Conservation (phyloP, 1,140 invertebrate genomes). For the Drosophila albomicans region DNA sequence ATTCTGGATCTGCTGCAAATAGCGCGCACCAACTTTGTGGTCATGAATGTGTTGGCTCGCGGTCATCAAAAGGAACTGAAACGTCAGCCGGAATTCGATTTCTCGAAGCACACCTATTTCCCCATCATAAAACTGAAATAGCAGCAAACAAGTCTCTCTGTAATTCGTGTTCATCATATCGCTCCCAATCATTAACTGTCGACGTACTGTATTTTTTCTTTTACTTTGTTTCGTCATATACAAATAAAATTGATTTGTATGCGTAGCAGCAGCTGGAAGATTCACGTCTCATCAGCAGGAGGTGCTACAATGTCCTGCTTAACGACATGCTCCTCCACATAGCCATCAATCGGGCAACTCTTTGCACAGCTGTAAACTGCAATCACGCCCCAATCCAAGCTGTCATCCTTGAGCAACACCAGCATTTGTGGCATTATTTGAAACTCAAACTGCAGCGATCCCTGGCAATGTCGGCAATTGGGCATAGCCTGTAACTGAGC, state of each 20-base stretch:
- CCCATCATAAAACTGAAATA: slow-evolving; percentile 92
- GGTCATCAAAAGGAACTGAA: slow-evolving; percentile 95
- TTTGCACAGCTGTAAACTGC: slow-evolving; percentile 93
- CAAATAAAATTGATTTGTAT: slow-evolving; percentile 66
- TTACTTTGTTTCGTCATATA: slow-evolving; percentile 56
- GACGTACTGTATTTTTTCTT: slow-evolving; percentile 8
- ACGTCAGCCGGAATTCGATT: slow-evolving; percentile 95
- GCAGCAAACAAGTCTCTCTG: not conserved
- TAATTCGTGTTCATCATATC: slow-evolving; percentile 31
- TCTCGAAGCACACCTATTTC: slow-evolving; percentile 94
- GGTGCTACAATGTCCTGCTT: slow-evolving; percentile 92
- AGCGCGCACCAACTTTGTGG: slow-evolving; percentile 97
- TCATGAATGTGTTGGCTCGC: slow-evolving; percentile 95
- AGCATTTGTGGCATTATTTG: slow-evolving; percentile 97
- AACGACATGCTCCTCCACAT: slow-evolving; percentile 92
- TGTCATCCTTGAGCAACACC: slow-evolving; percentile 90
- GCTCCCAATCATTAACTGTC: slow-evolving; percentile 29
- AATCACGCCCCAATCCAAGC: slow-evolving; percentile 96
- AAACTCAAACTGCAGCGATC: slow-evolving; percentile 94
- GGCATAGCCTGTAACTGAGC: slow-evolving; percentile 87
- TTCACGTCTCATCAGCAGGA: slow-evolving; percentile 22
- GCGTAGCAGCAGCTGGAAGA: slow-evolving; percentile 13
- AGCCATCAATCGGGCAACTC: slow-evolving; percentile 88
- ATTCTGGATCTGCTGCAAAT: slow-evolving; percentile 93
- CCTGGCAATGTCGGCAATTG: slow-evolving; percentile 90